phyloP scores from a whole-genome alignment of 1,140 invertebrate genomes.

The Daktulosphaira vitifoliae region DNA sequence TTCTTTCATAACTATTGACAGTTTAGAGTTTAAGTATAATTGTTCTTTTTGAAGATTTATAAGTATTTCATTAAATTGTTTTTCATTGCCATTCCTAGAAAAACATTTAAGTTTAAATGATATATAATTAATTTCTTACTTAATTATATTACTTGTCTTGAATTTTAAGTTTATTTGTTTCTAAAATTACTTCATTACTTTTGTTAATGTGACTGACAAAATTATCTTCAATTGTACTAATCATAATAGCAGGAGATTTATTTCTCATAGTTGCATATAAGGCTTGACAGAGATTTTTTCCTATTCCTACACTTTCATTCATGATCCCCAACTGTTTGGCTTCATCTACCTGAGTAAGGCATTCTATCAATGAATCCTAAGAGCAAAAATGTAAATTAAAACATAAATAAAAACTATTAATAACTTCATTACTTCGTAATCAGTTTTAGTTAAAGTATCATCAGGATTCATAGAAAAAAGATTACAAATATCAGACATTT shows the following conservation, averaged over 20 bases:
- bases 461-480: background rate
- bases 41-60: background rate
- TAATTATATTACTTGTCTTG: background rate
- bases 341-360: background rate
- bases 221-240: slow-evolving; percentile 4
- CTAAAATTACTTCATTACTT: background rate
- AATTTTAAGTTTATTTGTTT: background rate
- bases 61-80: background rate
- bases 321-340: slow-evolving; percentile 1
- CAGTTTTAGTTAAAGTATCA: background rate
- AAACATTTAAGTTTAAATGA: background rate
- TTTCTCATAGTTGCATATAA: background rate
- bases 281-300: background rate
- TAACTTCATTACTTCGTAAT: slow-evolving; percentile 1
- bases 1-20: background rate
- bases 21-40: background rate
- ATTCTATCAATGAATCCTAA: slow-evolving; percentile 15
- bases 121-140: too few species aligned
- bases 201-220: background rate
- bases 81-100: background rate
- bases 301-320: background rate
- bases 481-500: background rate
- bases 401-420: background rate
- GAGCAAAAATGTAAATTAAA: background rate
- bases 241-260: background rate